A percentile compares a stretch with the other conserved stretches of the same genome.
Conservation (phyloP, 2,113 vertebrate genomes). For the Semicossyphus pulcher region DNA sequence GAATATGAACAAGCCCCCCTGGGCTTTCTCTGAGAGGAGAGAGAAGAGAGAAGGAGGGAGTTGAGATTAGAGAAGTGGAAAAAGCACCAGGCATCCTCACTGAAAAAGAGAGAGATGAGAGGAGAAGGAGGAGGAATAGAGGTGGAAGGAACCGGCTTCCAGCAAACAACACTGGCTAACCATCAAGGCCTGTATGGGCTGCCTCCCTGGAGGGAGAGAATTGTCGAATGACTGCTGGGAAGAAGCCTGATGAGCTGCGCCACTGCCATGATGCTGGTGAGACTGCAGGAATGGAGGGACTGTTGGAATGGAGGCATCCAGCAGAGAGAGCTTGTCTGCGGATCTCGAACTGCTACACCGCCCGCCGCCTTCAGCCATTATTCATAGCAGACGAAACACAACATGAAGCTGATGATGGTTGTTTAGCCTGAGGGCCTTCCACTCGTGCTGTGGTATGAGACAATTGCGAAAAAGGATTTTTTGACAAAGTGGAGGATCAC, state of each 20-base stretch:
- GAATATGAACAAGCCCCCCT: constrained; percentile 79
- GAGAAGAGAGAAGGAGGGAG: constrained; percentile 55
- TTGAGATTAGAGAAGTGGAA: constrained; percentile 74
- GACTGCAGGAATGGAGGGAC: constrained; percentile 56
- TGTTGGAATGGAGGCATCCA: constrained; percentile 58
- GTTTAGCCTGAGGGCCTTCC: constrained; percentile 70
- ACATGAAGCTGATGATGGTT: constrained; percentile 73
- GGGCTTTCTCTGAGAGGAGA: constrained; percentile 68
- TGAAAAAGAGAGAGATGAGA: constrained; percentile 50
- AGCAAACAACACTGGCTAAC: constrained; percentile 65
- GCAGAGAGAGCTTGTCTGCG: constrained; percentile 65
- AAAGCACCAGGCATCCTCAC: constrained; percentile 59
- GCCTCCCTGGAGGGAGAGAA: constrained; percentile 62
- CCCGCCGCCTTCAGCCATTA: constrained; percentile 70
- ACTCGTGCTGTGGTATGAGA: constrained; percentile 52
- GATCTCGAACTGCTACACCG: constrained; percentile 60
- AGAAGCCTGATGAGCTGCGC: constrained; percentile 57
- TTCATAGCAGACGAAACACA: constrained; percentile 65
- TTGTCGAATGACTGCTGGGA: constrained; percentile 66
- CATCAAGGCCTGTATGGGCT: constrained; percentile 57
- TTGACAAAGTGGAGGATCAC: constrained; percentile 42
- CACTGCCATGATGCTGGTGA: constrained; percentile 57
- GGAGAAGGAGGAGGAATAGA: constrained; percentile 50
- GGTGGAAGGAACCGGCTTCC: constrained; percentile 44
- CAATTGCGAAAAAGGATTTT: constrained; percentile 55